Evolutionary conservation across 2,113 vertebrate genomes (phyloP), one percentile per base, ranked within the genome.

Genomic region (Oxyura jamaicensis): DNA sequence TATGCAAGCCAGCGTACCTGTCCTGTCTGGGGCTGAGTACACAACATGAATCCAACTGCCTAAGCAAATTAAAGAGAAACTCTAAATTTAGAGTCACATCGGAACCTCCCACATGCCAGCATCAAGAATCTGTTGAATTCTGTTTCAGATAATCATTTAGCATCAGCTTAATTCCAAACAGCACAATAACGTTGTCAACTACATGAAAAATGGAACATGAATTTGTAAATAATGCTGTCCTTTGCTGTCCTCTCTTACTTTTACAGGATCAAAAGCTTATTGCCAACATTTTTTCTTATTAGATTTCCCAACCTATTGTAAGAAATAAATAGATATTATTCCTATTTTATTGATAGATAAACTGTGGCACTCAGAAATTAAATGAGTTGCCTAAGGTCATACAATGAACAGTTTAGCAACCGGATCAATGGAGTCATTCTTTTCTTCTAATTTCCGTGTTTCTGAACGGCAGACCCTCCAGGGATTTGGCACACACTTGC

Each of bases 361-460:
- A 96, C 52, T 87, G 90, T 92, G 84, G 59, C 71, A 92, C 62
- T 58, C 81, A 95, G 84, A 92, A 91, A 95, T 92, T 63, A 92
- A 91, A 93, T 76, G n/a, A 89, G 53, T 50, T 94, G 89, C 95
- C 87, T 42, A 36, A 56, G 77, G 94, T 87, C 84, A 85, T 10
- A 48, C 66, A 92, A 78, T 33, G 73, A 91, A 48, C 44, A 56
- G 44, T 75, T 92, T 58, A 58, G 78, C 74, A 84, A 66, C 74
- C 68, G 87, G 83, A 96, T 69, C 62, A 25, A 62, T 82, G 83
- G 74, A 79, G 77, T 59, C 59, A 33, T 92, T 66, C 74, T 92
- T 93, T 68, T 78, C 88, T 88, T 75, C 81, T 72, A n/a, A 36
- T 86, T 91, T 91, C 59, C 67, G 15, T 84, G 60, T 76, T 89